These are phyloP conservation scores for Prosopocoilus inquinatus DNA, from an alignment of 2,888 invertebrate genomes.

Conservation along the genomic window DNA sequence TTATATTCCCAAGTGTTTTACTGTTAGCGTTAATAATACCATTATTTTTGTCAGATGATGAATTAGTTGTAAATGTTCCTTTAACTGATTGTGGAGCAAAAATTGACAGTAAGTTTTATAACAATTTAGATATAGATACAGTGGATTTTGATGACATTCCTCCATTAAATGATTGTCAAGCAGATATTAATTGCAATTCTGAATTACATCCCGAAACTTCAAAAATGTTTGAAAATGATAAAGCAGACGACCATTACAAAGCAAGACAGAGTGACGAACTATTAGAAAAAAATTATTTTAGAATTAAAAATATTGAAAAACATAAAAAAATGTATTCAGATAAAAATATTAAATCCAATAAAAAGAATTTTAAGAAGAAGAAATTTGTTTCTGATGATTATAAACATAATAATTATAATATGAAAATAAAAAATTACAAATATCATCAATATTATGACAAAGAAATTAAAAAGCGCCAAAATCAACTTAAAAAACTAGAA, in stretches of 20 bases:
- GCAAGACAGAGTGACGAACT: conserved; percentile 39
- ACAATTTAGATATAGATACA: too few relatives aligned
- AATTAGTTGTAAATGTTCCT: background rate
- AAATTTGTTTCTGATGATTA: background rate
- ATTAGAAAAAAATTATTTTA: conserved; percentile 39
- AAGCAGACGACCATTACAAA: background rate
- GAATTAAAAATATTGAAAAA: background rate
- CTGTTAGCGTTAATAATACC: background rate
- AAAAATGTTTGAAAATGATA: background rate
- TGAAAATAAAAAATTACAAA: background rate
- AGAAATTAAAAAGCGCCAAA: conserved; percentile 13
- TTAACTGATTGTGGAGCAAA: background rate
- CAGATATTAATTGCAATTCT: too few relatives aligned
- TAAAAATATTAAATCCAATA: background rate
- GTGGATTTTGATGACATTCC: too few relatives aligned
- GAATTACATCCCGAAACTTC: background rate
- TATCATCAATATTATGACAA: conserved; percentile 11
- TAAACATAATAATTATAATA: background rate
- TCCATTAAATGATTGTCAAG: too few relatives aligned
- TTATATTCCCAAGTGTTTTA: background rate
- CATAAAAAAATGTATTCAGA: background rate
- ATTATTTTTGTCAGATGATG: background rate
- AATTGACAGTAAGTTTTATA: background rate
- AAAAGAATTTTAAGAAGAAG: background rate
- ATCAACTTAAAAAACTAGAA: conserved; percentile 7